Conservation (phyloP, 1,140 invertebrate genomes). For the Anoplophora glabripennis region DNA sequence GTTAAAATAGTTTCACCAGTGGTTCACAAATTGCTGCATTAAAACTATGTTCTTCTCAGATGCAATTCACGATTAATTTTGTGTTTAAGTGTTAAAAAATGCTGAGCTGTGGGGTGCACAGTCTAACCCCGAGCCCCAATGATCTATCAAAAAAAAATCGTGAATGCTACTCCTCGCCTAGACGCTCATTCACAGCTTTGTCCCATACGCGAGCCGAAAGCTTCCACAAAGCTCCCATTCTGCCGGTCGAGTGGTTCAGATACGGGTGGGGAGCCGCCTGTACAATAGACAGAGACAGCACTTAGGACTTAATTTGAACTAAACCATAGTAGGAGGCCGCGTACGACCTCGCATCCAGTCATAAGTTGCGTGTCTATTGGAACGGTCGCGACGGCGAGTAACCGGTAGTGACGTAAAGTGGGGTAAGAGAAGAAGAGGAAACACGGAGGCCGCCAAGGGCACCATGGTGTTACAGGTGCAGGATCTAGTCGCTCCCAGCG, state of each 20-base stretch:
- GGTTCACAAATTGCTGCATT: too few species aligned
- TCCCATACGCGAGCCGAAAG: too few species aligned
- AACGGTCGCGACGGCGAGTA: conserved; percentile 1
- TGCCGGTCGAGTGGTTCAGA: neutral
- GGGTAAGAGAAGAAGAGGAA: conserved; percentile 25
- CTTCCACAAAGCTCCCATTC: too few species aligned
- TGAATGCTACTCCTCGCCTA: too few species aligned
- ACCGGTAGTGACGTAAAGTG: conserved; percentile 40
- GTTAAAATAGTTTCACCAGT: too few species aligned
- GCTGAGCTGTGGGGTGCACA: too few species aligned
- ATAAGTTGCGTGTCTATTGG: neutral
- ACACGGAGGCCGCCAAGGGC: conserved; percentile 43
- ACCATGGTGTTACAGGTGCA: conserved; percentile 51
- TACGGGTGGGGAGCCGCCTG: conserved; percentile 2
- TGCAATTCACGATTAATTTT: too few species aligned
- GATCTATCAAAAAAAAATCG: too few species aligned
- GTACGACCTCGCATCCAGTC: neutral
- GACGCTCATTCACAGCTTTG: too few species aligned
- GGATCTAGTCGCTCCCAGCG: conserved; percentile 41
- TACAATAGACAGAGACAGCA: conserved; percentile 19
- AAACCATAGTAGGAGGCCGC: neutral
- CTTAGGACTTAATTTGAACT: conserved; percentile 9
- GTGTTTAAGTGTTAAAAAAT: too few species aligned
- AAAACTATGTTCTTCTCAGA: too few species aligned
- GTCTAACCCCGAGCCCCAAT: too few species aligned